Conservation (phyloP, 2,797 vertebrate species). For the Megalops cyprinoides region DNA sequence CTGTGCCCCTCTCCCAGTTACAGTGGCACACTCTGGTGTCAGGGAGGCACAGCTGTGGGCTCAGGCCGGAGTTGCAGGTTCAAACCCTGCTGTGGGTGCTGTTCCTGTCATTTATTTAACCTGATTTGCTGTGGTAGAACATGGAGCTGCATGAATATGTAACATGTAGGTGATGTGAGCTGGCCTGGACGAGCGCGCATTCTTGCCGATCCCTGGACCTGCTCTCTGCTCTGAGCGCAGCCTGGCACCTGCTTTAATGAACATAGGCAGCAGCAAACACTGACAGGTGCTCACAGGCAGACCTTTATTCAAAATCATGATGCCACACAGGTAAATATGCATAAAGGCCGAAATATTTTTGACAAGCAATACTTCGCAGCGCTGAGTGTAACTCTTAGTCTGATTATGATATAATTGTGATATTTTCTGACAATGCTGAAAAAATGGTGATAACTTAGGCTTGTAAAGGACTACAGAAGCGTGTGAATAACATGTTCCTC, state of each 20-base stretch:
- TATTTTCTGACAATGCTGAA: background rate
- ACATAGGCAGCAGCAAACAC: constrained; percentile 1
- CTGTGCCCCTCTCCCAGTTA: too few relatives aligned
- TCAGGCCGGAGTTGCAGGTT: background rate
- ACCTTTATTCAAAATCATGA: constrained; percentile 33
- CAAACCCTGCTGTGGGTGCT: background rate
- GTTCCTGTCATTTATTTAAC: background rate
- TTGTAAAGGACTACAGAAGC: constrained; percentile 12
- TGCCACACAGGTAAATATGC: constrained; percentile 17
- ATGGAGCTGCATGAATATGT: background rate
- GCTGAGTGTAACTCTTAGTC: constrained; percentile 34
- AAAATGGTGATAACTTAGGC: background rate
- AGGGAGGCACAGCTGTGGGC: too few relatives aligned
- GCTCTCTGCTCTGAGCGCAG: background rate
- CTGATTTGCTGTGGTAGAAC: background rate
- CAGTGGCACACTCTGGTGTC: too few relatives aligned
- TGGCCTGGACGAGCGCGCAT: constrained; percentile 32
- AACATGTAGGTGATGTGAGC: background rate
- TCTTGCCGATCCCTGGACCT: background rate
- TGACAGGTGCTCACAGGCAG: constrained; percentile 27
- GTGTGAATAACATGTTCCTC: constrained; percentile 13
- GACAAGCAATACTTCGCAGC: constrained; percentile 39
- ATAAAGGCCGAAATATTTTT: constrained; percentile 36
- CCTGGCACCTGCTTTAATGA: constrained; percentile 1
- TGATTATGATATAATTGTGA: background rate